phyloP scores from a whole-genome alignment of 92 coral and sea anemone species.

The Desmophyllum pertusum region DNA sequence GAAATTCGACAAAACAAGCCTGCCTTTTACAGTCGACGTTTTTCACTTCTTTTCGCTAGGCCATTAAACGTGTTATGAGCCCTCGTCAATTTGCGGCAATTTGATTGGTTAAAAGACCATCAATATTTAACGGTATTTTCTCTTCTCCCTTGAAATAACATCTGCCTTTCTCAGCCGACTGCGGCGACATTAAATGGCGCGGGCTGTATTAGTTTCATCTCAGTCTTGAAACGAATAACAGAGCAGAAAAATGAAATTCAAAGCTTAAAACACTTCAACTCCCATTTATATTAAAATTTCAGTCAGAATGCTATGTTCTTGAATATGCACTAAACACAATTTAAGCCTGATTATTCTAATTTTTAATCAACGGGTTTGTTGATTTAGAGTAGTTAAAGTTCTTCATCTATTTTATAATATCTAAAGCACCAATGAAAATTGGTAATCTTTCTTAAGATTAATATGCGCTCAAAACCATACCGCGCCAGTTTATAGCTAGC shows the following conservation, averaged over 20 bases:
- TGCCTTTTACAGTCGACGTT: background rate
- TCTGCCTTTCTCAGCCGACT: conserved; percentile 25
- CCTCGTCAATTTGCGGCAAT: conserved; percentile 21
- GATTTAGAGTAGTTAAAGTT: background rate
- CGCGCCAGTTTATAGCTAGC: background rate
- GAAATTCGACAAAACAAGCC: background rate
- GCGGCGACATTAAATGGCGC: background rate
- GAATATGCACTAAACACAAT: background rate
- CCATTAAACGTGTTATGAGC: background rate
- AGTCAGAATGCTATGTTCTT: background rate
- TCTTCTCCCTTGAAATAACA: conserved; percentile 10
- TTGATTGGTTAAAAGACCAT: conserved; percentile 22
- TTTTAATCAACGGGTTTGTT: conserved; percentile 30
- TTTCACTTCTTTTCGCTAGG: background rate
- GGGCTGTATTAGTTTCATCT: background rate
- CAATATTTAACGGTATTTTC: conserved; percentile 48
- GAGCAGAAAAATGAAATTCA: background rate
- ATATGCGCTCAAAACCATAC: background rate
- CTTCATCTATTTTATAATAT: background rate
- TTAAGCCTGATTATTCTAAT: background rate
- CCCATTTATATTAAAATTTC: background rate
- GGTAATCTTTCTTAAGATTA: background rate
- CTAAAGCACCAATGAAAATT: background rate
- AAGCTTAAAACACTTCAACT: background rate
- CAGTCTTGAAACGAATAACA: background rate